Evolutionary conservation across 2,113 vertebrate species (phyloP), one percentile per base, ranked within the genome.

Genomic region (Bettongia penicillata): DNA sequence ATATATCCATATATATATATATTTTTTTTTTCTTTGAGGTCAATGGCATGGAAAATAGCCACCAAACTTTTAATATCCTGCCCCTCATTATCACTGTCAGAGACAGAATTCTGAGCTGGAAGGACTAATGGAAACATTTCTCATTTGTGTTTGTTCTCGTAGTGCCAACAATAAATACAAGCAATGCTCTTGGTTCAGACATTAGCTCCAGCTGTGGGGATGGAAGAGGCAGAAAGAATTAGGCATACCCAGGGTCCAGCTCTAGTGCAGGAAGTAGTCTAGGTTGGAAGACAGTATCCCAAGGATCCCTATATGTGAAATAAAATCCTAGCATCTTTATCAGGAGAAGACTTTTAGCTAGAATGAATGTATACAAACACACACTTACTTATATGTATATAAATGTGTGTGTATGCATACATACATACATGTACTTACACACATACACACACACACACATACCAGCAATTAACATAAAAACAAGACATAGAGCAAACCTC

Each of bases 341-440:
- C 9, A 77, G 68, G 10, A 61, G 28, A 10, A 61, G 57, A 6
- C 16, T 77, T 77, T 77, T 22, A 77, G 68, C 37, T 31, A 77
- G 5, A 22, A 77, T 43, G 68, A 77, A n/a, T 16, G 19, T 5
- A n/a, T 3, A 19, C 37, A 68, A 9, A 37, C 31, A 68, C 1
- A 68, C 4, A 37, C 14, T 16, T 37, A n/a, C 3, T 37, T 68
- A 3, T n/a, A 37, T 68, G 11, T 57, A 57, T 11, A 31, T 61
- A 11, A 48, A 48, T 48, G 3, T 61, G 2, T 61, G 2, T 61
- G 14, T 14, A 3, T 3, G 37, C 4, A 6, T 2, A n/a, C 25
- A 37, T 37, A n/a, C 4, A 22, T 0, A 22, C 2, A 8, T 22
- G 7, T 8, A 19, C 6, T 19, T 43, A 43, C 7, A 8, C 19